Base-by-base conservation (phyloP, 2,797 vertebrate genomes). In the Myripristis jacobus region DNA sequence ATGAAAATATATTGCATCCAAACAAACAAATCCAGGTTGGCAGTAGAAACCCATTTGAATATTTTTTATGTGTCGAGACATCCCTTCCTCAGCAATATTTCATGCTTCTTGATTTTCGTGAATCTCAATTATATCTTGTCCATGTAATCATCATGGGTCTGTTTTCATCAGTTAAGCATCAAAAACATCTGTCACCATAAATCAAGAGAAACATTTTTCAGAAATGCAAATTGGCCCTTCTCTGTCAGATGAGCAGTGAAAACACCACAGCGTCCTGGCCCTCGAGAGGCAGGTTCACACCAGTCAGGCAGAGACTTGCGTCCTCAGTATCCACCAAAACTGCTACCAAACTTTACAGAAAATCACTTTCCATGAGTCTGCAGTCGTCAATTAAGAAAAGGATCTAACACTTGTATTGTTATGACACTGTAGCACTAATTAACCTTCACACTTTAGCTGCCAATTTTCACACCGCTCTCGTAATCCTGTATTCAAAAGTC, bases 271-370 rank as follows among this genome's bases (percentile, higher is more conserved):
- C 36, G 1, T 3, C 3, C 11, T 38, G 36, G 36, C 8, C 36
- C 13, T 38, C 36, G 3, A 38, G 5, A 31, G 29, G 29, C 29
- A 7, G 36, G 8, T 38, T 38, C 36, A 48, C 12, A 31, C 64
- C 54, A 36, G 65, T 77, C 58, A 50, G 16, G 6, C 13, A 48
- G 55, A 59, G 54, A 75, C n/a, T 10, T 67, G 25, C 43, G 15
- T 8, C 5, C 36, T 43, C 24, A 21, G 13, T 41, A 41, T 15
- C 41, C 6, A 13, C 36, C 13, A 13, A 0, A 18, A 5, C 13
- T 43, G 15, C 66, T 70, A 46, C 51, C 46, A 16, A 21, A 56
- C 24, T 21, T 60, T 15, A 18, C 41, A 51, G 24, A 62, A 69
- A 73, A 70, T 73, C 24, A 9, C 10, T 5, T 41, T 41, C 11